Evolutionary conservation across 2,113 vertebrate species (phyloP).

Genomic region (Brienomyrus brachyistius): DNA sequence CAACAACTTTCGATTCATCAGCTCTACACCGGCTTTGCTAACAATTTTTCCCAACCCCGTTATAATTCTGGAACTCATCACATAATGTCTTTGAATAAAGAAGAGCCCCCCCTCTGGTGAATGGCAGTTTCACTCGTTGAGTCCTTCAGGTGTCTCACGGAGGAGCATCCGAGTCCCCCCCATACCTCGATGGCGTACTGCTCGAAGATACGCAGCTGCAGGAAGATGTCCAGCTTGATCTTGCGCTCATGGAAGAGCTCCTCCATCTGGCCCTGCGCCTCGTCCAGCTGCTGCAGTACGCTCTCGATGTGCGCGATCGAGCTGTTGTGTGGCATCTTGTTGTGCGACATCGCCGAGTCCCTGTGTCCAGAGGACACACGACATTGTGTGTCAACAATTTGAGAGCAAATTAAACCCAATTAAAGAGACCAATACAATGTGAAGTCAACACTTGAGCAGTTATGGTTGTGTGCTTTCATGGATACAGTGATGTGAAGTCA

Average conservation of each 20-base stretch:
- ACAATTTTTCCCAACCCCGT: not conserved
- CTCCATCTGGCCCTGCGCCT: conserved; percentile 84
- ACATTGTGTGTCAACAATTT: not conserved
- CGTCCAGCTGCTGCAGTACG: conserved; percentile 78
- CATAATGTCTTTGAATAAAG: not conserved
- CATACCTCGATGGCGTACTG: conserved; percentile 81
- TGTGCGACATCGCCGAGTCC: conserved; percentile 75
- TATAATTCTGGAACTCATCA: not conserved
- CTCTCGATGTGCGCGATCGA: conserved; percentile 82
- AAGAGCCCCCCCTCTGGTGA: not conserved
- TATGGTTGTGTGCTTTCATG: not conserved
- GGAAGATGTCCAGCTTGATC: conserved; percentile 82
- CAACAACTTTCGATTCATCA: not conserved
- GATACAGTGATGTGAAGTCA: not conserved
- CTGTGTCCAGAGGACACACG: conserved; percentile 41
- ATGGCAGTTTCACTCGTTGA: not conserved
- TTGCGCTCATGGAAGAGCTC: conserved; percentile 81
- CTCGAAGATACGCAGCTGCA: conserved; percentile 80
- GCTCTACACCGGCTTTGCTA: not conserved
- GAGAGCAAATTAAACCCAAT: not conserved
- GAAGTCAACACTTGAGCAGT: not conserved
- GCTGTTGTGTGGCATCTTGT: conserved; percentile 77
- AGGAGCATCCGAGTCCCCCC: not conserved
- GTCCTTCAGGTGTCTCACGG: too few relatives aligned
- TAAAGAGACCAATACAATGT: not conserved